phyloP scores from a whole-genome alignment of 2,888 invertebrate genomes.

The Bugulina stolonifera region DNA sequence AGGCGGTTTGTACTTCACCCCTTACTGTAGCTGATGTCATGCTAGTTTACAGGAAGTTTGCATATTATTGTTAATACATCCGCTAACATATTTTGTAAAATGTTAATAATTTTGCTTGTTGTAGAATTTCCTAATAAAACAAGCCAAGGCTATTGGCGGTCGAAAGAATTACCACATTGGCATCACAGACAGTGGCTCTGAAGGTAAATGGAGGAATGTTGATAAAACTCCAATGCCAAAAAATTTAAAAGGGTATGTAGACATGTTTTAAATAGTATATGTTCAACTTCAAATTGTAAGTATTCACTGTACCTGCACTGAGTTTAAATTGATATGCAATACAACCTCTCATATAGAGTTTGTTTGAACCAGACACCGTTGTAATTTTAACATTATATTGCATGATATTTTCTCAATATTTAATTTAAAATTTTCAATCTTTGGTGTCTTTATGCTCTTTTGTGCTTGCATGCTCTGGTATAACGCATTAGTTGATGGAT shows the following conservation, averaged over 20 bases:
- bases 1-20: not conserved
- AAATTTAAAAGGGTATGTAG: not conserved
- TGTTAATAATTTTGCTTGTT: not conserved
- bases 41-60: not conserved
- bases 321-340: too few relatives aligned
- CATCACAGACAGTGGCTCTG: not conserved
- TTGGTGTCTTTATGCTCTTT: too few relatives aligned
- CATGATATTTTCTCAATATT: too few relatives aligned
- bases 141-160: not conserved
- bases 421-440: too few relatives aligned
- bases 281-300: too few relatives aligned
- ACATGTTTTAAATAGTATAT: too few relatives aligned
- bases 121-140: not conserved
- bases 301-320: too few relatives aligned
- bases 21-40: not conserved
- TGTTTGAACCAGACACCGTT: too few relatives aligned
- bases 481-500: not conserved
- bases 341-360: too few relatives aligned
- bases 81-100: not conserved
- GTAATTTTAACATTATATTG: not conserved
- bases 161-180: not conserved
- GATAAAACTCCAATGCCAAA: not conserved
- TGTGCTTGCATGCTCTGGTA: too few relatives aligned
- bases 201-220: not conserved
- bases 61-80: not conserved